Evolutionary conservation across 2,113 vertebrate species (phyloP), one percentile per base, ranked within the genome.

Genomic region (Trochalopteron elliotii): DNA sequence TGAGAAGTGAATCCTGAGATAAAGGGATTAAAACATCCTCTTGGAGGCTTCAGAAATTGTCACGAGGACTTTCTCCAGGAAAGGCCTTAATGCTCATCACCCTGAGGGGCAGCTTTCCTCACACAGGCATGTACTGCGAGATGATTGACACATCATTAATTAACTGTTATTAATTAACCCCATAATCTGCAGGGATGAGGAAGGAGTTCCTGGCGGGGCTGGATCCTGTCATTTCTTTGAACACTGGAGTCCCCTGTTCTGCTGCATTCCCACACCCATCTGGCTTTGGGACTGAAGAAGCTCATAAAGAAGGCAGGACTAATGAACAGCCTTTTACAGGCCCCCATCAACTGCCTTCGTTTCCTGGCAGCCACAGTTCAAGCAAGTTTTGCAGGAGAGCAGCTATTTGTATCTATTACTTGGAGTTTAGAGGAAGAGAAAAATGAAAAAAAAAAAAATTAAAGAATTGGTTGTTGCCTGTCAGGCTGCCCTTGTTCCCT

Each of bases 101-200:
- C 68, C 63, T 2, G 6, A 80, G 87, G 78, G 90, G 75, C 72
- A 88, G 82, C 64, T 59, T 83, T 69, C 65, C 63, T 86, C 60
- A 68, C 16, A 35, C 33, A 85, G 82, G 11, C 92, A 5, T 15
- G 75, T 14, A 1, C 53, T 85, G 52, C 28, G 2, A 37, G 52
- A 37, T 90, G 92, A 96, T 63, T 92, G 93, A 68, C 93, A 78
- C 60, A 20, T 81, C 52, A 35, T 81, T 96, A 93, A 96, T 94
- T 94, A 93, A 79, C 82, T 75, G 42, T 40, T 94, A 81, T 75
- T 93, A 93, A 97, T 97, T 97, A 96, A 93, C 94, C 90, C 85
- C 37, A 19, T 70, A 68, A 77, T 94, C 90, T 88, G 71, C 83
- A 87, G 90, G 79, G 71, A 72, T 56, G 44, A 15, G 49, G 35